Evolutionary conservation across 2,113 vertebrate genomes (phyloP), one percentile per base, ranked within the genome.

Genomic region (Scatophagus argus): DNA sequence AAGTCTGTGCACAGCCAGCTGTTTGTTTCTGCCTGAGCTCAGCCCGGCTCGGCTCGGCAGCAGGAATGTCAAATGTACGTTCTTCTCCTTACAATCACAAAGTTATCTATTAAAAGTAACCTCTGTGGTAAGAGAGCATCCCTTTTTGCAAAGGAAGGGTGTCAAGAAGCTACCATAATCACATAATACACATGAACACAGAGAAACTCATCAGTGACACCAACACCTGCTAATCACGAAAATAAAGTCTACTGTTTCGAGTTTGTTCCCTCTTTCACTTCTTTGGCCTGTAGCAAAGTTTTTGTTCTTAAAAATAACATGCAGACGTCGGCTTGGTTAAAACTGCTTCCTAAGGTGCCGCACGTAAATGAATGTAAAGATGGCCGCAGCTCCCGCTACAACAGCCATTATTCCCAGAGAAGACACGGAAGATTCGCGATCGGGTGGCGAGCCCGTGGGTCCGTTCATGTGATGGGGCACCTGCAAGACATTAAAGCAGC

Each of bases 261-360:
- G 76, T 86, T 82, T 68, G 16, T 63, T 79, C 59, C 46, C 62
- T 69, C 74, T 46, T 66, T 58, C 64, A 36, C 47, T 36, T 92
- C 83, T 90, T 92, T 91, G 91, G 89, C 83, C 83, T 83, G 86
- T 32, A 80, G 75, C 65, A 85, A 88, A 68, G 77, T 74, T 86
- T 84, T 77, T 84, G 16, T 81, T 84, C 74, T 74, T 81, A 89
- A 92, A 92, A 84, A 72, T 11, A 70, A 70, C 8, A 55, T 36
- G 64, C 31, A 65, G 68, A 77, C 1, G 12, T 12, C 9, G 8
- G 49, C 11, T 27, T 3, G 2, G 69, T 87, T 93, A 91, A 88
- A 91, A 88, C 17, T 39, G 21, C 65, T 72, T 88, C 55, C 74
- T 81, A 39, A 27, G 4, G 9, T 32, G 59, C 25, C 86, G 86